These are phyloP conservation scores for Siniperca chuatsi DNA, from an alignment of 2,113 vertebrate genomes.

Conservation along the genomic window DNA sequence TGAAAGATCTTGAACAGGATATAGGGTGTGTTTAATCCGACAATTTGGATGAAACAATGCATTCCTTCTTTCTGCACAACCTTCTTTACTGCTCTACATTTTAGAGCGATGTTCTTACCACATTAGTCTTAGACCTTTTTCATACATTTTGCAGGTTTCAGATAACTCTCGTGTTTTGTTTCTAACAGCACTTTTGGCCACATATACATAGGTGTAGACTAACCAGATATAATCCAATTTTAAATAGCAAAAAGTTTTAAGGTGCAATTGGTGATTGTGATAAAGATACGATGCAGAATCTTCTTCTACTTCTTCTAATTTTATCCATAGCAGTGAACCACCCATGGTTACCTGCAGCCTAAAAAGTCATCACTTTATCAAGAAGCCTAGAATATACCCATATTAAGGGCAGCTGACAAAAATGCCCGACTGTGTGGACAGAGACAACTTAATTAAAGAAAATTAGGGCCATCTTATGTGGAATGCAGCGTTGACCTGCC, in stretches of 20 bases:
- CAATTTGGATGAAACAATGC: background rate
- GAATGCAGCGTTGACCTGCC: background rate
- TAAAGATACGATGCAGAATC: background rate
- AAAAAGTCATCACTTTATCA: background rate
- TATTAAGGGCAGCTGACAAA: background rate
- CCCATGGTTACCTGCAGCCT: background rate
- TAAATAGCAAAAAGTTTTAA: background rate
- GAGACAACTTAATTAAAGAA: background rate
- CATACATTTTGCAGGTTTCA: background rate
- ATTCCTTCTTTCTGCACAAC: background rate
- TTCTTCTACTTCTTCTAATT: background rate
- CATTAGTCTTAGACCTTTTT: background rate
- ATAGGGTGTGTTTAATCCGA: background rate
- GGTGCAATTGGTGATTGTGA: background rate
- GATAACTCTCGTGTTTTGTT: background rate
- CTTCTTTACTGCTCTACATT: background rate
- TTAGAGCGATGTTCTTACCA: background rate
- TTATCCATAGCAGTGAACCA: background rate
- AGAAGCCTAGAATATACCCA: background rate
- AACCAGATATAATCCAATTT: background rate
- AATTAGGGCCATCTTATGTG: background rate
- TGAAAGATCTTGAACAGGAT: background rate
- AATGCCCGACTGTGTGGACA: background rate
- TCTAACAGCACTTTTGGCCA: background rate
- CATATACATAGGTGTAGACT: too few relatives aligned